Conservation (phyloP, 1,140 invertebrate species). For the Drosophila sulfurigaster region DNA sequence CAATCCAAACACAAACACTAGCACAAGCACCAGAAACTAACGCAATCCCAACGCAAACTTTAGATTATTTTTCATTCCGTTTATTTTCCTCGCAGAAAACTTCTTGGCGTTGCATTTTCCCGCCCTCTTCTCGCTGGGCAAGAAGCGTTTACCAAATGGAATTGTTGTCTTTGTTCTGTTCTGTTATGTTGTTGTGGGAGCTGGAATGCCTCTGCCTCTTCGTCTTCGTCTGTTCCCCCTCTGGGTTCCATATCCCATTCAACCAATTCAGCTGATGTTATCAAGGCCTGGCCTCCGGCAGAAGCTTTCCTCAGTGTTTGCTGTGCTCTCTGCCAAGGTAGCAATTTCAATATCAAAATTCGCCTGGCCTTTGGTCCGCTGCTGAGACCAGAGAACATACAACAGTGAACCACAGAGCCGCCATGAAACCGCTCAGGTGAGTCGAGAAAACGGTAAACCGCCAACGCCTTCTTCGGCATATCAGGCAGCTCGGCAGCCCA, state of each 20-base stretch:
- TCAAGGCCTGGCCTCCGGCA: conserved; percentile 66
- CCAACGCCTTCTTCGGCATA: conserved; percentile 78
- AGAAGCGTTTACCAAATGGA: conserved; percentile 79
- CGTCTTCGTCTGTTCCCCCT: background rate
- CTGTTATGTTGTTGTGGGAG: conserved; percentile 57
- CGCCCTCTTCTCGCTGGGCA: conserved; percentile 49
- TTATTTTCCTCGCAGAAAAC: conserved; percentile 43
- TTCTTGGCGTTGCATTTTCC: conserved; percentile 58
- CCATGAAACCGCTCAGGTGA: conserved; percentile 61
- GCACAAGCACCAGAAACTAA: conserved; percentile 41
- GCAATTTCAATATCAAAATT: conserved; percentile 82
- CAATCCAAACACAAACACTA: conserved; percentile 37
- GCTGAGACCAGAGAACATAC: conserved; percentile 45
- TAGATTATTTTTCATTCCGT: conserved; percentile 78
- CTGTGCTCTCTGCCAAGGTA: conserved; percentile 62
- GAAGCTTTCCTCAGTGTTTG: conserved; percentile 61
- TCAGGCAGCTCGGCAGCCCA: conserved; percentile 51
- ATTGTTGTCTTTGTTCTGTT: conserved; percentile 76
- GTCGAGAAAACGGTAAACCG: conserved; percentile 73
- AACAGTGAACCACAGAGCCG: conserved; percentile 43
- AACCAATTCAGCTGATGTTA: conserved; percentile 63
- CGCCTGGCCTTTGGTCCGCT: conserved; percentile 73
- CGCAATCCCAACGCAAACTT: conserved; percentile 30
- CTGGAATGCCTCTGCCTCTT: conserved; percentile 14
- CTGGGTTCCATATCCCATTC: conserved; percentile 23